Percentiles rank a stretch among this genome's conserved stretches.
Conservation (phyloP, 2,113 vertebrate genomes). For the Brachirus orientalis region DNA sequence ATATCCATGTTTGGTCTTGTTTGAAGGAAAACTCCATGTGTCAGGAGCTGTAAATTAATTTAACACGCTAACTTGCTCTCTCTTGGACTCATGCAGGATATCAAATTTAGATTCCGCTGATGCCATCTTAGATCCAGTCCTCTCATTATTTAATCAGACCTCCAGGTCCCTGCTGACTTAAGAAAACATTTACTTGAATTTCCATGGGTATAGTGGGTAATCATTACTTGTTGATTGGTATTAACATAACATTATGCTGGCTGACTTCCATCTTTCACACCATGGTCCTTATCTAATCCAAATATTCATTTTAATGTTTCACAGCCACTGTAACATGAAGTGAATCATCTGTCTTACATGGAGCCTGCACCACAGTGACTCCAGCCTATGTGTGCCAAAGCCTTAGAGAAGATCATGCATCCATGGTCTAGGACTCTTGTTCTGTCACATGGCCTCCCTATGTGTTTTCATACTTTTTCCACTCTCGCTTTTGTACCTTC, state of each 20-base stretch:
- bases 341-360: conserved; percentile 10
- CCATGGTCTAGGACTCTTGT: no score
- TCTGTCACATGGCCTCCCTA: conserved; percentile 28
- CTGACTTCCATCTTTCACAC: conserved; percentile 1
- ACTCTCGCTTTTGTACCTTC: not conserved
- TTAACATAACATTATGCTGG: conserved; percentile 7
- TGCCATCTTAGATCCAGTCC: not conserved
- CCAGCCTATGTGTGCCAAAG: conserved; percentile 7
- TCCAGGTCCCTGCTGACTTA: not conserved
- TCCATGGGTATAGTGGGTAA: not conserved
- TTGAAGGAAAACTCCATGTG: conserved; percentile 1
- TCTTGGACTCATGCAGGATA: not conserved
- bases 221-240: not conserved
- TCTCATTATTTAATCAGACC: conserved; percentile 3
- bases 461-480: conserved; percentile 5
- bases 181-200: not conserved
- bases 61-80: not conserved
- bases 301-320: conserved; percentile 22
- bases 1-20: not conserved
- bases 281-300: not conserved
- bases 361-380: conserved; percentile 13
- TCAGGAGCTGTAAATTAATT: not conserved
- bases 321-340: not conserved
- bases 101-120: conserved; percentile 6
- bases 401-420: conserved; percentile 14